Conservation (phyloP, 2,888 invertebrate species). For the Drosophila paramelanica region DNA sequence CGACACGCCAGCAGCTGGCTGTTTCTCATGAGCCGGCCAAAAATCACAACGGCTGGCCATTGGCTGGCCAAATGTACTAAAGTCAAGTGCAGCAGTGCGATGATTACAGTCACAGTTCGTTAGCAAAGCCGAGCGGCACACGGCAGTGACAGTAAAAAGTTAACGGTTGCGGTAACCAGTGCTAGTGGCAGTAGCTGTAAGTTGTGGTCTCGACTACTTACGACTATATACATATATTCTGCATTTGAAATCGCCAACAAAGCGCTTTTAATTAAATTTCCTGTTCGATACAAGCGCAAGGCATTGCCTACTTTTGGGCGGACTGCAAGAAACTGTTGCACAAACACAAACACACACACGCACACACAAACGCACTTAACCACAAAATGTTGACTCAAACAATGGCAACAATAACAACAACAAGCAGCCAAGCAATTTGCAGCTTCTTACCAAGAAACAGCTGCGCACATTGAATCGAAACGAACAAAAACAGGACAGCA, state of each 20-base stretch:
- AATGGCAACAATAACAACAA: conserved; percentile 52
- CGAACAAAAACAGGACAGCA: conserved; percentile 15
- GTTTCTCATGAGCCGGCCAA: conserved; percentile 55
- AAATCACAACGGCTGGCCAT: conserved; percentile 27
- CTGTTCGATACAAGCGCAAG: conserved; percentile 55
- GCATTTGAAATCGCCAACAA: conserved; percentile 36
- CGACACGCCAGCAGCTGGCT: conserved; percentile 58
- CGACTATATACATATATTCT: conserved; percentile 20
- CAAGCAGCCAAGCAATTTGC: conserved; percentile 61
- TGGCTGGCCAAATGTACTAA: conserved; percentile 43
- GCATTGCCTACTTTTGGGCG: conserved; percentile 62
- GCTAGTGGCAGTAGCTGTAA: conserved; percentile 23
- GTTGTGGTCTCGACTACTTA: conserved; percentile 37
- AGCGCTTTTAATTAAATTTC: conserved; percentile 75
- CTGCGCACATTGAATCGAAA: conserved; percentile 46
- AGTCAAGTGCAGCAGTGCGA: conserved; percentile 63
- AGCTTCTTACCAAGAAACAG: conserved; percentile 65
- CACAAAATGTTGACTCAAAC: conserved; percentile 58
- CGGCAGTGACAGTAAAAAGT: conserved; percentile 8
- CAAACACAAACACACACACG: conserved; percentile 15
- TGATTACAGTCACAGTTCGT: conserved; percentile 68
- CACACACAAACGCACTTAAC: conserved; percentile 24
- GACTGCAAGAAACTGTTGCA: conserved; percentile 65
- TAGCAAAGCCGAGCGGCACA: conserved; percentile 25
- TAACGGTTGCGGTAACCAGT: conserved; percentile 12